Evolutionary conservation across 2,888 invertebrate genomes (phyloP).

Genomic region (Hesperia comma): DNA sequence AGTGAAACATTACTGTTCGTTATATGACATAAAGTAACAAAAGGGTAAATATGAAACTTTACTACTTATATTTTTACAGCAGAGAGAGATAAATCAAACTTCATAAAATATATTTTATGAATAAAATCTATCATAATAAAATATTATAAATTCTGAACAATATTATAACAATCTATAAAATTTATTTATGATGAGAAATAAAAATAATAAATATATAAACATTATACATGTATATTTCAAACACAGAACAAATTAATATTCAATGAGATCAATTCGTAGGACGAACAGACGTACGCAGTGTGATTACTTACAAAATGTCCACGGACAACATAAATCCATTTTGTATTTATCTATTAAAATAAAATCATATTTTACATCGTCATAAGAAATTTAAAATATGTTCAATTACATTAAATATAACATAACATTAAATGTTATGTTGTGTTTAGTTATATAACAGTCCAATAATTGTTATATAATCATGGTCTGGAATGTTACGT

Average conservation of each 20-base stretch:
- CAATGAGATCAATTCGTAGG: conserved; percentile 40
- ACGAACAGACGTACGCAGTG: conserved; percentile 34
- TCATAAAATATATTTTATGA: no score
- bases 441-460: no score
- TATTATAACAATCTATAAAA: no score
- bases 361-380: not conserved
- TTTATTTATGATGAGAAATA: not conserved
- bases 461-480: no score
- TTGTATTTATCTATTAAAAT: not conserved
- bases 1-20: not conserved
- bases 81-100: no score
- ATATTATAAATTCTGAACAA: no score
- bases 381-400: not conserved
- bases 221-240: not conserved
- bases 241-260: not conserved
- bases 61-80: no score
- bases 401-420: no score
- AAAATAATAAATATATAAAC: not conserved
- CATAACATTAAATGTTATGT: no score
- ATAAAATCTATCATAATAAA: no score
- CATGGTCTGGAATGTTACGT: no score
- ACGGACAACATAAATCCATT: not conserved
- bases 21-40: not conserved
- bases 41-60: no score
- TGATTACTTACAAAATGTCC: conserved; percentile 7